Evolutionary conservation across 2,888 invertebrate genomes (phyloP), one percentile per base, ranked within the genome.

Genomic region (Stegana nigrithorax): DNA sequence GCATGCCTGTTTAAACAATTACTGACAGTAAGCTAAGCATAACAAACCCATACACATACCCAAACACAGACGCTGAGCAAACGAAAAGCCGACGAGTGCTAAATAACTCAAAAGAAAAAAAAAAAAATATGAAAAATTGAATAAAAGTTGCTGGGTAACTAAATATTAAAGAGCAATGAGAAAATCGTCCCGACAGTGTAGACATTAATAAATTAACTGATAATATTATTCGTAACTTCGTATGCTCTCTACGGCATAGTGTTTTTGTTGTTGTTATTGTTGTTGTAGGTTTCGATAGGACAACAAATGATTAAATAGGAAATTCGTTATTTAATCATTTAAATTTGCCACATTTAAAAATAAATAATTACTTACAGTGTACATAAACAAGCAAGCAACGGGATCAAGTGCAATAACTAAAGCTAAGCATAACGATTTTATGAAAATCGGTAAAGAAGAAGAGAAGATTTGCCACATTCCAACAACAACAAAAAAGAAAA

Each of bases 391-490:
- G 23, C 53, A 55, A 36, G 36, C 53, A 55, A 55, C 53, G 53
- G 53, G 53, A 55, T 26, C 53, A 55, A 55, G 53, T 55, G 53
- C 53, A 55, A 55, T 55, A 55, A 44, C 26, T 47, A 23, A 47
- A 47, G 12, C 7, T n/a, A 17, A 14, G 17, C 19, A 45, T 26
- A 23, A 26, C 26, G 50, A 26, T 8, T 26, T 50, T 50, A 7
- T 19, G 4, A 45, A 14, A 42, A 47, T 23, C 21, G 14, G 26
- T 23, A 50, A 25, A 50, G 26, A 50, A 26, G 17, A n/a, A 50
- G 6, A 50, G 10, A 23, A 26, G 1, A 50, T 39, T 44, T 44
- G 2, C 26, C n/a, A 59, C 32, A 67, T 62, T 67, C 62, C 62
- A 60, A 62, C 42, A 53, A 60, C 57, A 39, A 55, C 25, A 58